Percentiles rank a stretch among this genome's conserved stretches.
Evolutionary conservation across 1,140 invertebrate species (phyloP).

Genomic region (Drosophila nasuta): DNA sequence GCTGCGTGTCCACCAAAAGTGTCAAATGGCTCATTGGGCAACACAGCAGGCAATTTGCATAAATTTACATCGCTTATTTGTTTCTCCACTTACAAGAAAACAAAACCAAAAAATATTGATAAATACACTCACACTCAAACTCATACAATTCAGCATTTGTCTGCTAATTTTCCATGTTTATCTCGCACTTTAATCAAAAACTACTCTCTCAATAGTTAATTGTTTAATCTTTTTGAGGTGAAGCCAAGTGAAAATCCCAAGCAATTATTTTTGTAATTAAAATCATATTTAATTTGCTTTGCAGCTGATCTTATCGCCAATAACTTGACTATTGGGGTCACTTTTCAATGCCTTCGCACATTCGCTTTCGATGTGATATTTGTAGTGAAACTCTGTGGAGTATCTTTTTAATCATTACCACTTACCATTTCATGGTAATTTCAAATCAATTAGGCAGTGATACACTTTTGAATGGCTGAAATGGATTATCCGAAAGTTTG

Average conservation of each 20-base stretch:
- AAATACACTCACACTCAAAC: neutral
- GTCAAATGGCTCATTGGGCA: conserved; percentile 76
- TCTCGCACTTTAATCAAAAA: neutral
- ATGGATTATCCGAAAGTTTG: too few relatives aligned
- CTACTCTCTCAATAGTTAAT: neutral
- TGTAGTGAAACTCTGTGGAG: neutral
- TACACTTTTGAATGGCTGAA: too few relatives aligned
- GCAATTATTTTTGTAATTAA: conserved; percentile 1
- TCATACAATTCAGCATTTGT: neutral
- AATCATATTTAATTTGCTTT: neutral
- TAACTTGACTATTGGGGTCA: neutral
- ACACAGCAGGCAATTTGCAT: conserved; percentile 77
- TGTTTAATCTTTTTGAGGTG: neutral
- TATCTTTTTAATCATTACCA: neutral
- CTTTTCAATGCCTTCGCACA: neutral
- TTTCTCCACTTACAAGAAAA: conserved; percentile 23
- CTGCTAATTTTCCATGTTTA: neutral
- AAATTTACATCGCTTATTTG: conserved; percentile 63
- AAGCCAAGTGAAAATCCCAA: neutral
- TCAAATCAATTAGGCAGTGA: neutral
- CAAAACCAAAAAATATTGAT: neutral
- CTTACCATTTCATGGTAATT: neutral
- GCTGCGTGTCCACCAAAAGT: conserved; percentile 73
- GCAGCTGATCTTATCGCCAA: neutral
- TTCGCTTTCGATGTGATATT: neutral